These are phyloP conservation scores for Nothura maculosa DNA, from an alignment of 2,797 vertebrate species.

Conservation along the genomic window DNA sequence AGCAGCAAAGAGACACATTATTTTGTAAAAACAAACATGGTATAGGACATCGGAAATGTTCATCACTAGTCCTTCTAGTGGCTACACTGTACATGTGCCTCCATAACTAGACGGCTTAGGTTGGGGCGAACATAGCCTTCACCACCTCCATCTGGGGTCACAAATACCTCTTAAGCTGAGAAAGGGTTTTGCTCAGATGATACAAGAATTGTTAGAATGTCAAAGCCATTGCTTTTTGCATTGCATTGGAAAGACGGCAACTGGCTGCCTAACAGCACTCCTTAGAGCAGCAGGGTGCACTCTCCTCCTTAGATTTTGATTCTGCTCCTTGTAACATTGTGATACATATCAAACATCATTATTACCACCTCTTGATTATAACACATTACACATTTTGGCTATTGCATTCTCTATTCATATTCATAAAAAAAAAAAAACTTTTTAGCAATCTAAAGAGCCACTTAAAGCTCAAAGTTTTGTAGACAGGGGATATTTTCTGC, in stretches of 20 bases:
- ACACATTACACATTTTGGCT: not conserved
- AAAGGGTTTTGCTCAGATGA: not conserved
- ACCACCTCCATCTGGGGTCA: not conserved
- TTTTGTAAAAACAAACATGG: not conserved
- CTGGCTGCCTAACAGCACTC: not conserved
- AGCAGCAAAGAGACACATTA: not conserved
- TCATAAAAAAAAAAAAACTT: not conserved
- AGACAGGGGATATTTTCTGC: not conserved
- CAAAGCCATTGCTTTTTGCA: not conserved
- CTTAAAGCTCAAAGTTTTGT: not conserved
- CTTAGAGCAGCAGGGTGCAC: too few relatives aligned
- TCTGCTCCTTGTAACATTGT: not conserved
- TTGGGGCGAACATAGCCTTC: not conserved
- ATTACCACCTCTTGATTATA: not conserved
- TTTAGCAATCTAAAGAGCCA: not conserved
- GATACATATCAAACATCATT: not conserved
- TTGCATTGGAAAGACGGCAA: not conserved
- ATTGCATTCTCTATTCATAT: not conserved
- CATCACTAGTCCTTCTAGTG: not conserved
- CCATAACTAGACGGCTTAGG: not conserved
- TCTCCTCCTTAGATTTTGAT: not conserved
- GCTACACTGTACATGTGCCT: not conserved
- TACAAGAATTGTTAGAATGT: not conserved
- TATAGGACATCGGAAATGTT: not conserved
- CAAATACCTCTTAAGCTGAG: not conserved